phyloP scores from a whole-genome alignment of 1,140 invertebrate genomes.

The Dreissena polymorpha region DNA sequence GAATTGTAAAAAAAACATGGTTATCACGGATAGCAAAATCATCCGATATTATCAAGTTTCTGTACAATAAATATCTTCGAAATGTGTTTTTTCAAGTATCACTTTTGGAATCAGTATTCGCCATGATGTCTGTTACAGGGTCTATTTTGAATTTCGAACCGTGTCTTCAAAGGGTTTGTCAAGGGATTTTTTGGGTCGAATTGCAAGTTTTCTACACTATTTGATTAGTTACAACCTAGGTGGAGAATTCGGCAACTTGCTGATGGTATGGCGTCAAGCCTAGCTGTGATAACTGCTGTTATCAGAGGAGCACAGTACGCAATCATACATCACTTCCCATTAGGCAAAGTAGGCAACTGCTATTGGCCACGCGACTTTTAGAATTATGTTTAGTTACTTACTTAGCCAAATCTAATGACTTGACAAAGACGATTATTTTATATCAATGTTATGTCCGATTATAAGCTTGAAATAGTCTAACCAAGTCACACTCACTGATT shows the following conservation, averaged over 20 bases:
- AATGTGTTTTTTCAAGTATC: constrained; percentile 85
- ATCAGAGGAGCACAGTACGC: constrained; percentile 64
- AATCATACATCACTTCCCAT: constrained; percentile 81
- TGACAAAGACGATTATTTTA: no score
- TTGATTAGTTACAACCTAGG: constrained; percentile 30
- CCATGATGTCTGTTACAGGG: constrained; percentile 95
- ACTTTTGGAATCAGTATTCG: constrained; percentile 91
- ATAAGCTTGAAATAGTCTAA: no score
- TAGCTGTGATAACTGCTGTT: constrained; percentile 64
- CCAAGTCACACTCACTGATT: no score
- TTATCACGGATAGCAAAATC: constrained; percentile 82
- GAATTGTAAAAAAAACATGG: constrained; percentile 92
- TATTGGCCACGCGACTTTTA: no score
- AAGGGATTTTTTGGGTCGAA: constrained; percentile 94
- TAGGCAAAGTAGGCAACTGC: no score
- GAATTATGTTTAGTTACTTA: no score
- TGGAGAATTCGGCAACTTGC: constrained; percentile 14
- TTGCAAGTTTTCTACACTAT: constrained; percentile 7
- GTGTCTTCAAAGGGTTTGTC: constrained; percentile 83
- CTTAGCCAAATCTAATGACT: no score
- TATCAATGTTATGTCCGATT: no score
- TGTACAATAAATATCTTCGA: constrained; percentile 91
- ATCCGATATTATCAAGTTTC: constrained; percentile 81
- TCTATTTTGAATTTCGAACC: constrained; percentile 84
- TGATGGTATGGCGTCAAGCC: constrained; percentile 65